Base-by-base conservation (phyloP, 2,888 invertebrate species). In the Cryptosula pallasiana region DNA sequence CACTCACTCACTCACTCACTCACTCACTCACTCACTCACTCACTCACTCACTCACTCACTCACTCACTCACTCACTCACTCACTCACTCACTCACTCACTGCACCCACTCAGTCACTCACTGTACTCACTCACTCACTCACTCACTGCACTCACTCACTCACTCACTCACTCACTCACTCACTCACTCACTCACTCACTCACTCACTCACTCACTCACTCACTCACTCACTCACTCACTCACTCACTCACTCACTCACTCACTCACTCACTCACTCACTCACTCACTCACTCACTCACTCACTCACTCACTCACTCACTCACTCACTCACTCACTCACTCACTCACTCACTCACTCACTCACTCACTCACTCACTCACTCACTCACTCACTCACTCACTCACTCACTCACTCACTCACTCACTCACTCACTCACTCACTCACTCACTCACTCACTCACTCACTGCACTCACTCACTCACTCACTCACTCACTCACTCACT, bases 1-100 rank as follows among this genome's bases (percentile, higher is more conserved):
- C 45, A 45, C 45, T 45, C 45, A 45, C 45, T 45, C 45, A 45
- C 45, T 45, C 45, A 45, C 45, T 45, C 45, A 45, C 45, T 45
- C 45, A 45, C 45, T 45, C 45, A 45, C 45, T 45, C 45, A 45
- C 45, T 45, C 45, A 45, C 45, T 45, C 45, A 45, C 45, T 45
- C 45, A 45, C 45, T 45, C 45, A 45, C 45, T 45, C 45, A 45
- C 45, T 45, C 45, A 45, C 45, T 45, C 45, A 45, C 45, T 45
- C 45, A 45, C 45, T 45, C 45, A 45, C 45, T 45, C 45, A 45
- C 45, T 45, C 45, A 45, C 45, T 45, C 45, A 45, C 45, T 45
- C 45, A 45, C 45, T 45, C 45, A 45, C 45, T 45, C 45, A 45
- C 45, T 45, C 45, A 45, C 45, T 45, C 45, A 45, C 45, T 45